Percentiles rank a stretch among this genome's conserved stretches.
Conservation (phyloP, 2,888 invertebrate species). For the Acrobasis suavella region DNA sequence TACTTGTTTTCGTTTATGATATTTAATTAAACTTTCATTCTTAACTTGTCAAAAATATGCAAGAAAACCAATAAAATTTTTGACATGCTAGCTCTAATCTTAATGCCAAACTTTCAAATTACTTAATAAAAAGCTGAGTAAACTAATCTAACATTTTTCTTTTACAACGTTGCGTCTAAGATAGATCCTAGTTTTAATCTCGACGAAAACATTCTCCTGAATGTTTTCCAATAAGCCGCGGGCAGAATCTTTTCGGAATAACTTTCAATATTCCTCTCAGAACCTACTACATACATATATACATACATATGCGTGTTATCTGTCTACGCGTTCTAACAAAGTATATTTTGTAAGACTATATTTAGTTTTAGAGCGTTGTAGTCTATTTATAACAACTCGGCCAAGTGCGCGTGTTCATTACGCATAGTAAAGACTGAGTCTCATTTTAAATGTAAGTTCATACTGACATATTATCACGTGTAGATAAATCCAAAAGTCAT, state of each 20-base stretch:
- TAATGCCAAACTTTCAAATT: no score
- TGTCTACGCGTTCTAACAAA: neutral
- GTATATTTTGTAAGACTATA: neutral
- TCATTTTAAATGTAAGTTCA: no score
- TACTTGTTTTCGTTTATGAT: no score
- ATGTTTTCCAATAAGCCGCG: slow-evolving; percentile 1
- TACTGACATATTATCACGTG: no score
- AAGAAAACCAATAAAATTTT: no score
- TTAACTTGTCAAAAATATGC: no score
- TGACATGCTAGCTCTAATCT: no score
- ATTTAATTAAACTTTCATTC: no score
- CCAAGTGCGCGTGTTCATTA: neutral
- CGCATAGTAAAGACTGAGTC: neutral
- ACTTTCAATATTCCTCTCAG: neutral
- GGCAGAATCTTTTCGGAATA: neutral
- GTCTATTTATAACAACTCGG: slow-evolving; percentile 11
- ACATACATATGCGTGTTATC: neutral
- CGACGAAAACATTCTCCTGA: neutral
- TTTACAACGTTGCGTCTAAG: neutral
- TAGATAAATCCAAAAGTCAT: no score
- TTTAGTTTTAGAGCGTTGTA: neutral
- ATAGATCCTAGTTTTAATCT: slow-evolving; percentile 6
- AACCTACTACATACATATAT: neutral
- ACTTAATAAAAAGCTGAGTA: no score
- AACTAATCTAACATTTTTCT: neutral